These are phyloP conservation scores for Phoeniculus purpureus DNA, from an alignment of 2,797 vertebrate genomes.

Conservation along the genomic window DNA sequence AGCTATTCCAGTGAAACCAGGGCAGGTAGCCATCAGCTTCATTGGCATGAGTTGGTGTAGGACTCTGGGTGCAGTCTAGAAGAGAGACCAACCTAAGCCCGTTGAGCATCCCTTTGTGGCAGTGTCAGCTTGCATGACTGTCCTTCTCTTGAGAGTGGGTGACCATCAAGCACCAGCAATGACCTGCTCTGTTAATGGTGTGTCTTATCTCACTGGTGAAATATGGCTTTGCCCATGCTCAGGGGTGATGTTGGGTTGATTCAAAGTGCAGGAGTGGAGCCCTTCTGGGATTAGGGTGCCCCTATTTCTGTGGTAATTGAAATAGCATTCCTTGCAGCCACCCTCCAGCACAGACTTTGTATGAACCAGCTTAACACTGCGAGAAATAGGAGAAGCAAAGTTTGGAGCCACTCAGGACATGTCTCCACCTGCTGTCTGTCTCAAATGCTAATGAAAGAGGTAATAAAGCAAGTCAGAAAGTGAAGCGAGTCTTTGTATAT, in stretches of 20 bases:
- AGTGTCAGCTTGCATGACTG: too few species aligned
- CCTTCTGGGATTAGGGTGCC: neutral
- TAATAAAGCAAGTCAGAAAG: slow-evolving; percentile 18
- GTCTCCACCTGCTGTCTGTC: neutral
- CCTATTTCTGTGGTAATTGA: neutral
- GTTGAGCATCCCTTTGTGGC: too few species aligned
- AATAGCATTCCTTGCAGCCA: neutral
- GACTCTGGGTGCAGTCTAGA: too few species aligned
- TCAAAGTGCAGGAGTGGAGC: rapidly evolving
- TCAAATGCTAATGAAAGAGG: neutral
- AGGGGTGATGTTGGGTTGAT: neutral
- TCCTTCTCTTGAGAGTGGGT: too few species aligned
- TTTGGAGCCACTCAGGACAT: slow-evolving; percentile 8
- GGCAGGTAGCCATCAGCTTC: too few species aligned
- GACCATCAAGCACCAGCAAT: neutral
- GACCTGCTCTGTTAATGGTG: neutral
- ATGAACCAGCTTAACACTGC: neutral
- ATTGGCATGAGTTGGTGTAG: too few species aligned
- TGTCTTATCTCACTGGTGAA: rapidly evolving
- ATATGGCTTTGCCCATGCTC: neutral
- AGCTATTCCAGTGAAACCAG: too few species aligned
- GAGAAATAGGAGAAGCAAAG: slow-evolving; percentile 1
- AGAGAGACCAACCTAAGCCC: too few species aligned
- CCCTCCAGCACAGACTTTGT: neutral
- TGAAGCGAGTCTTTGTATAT: neutral